These are phyloP conservation scores for Dipodomys merriami DNA, from an alignment of 2,113 vertebrate species.

Conservation along the genomic window DNA sequence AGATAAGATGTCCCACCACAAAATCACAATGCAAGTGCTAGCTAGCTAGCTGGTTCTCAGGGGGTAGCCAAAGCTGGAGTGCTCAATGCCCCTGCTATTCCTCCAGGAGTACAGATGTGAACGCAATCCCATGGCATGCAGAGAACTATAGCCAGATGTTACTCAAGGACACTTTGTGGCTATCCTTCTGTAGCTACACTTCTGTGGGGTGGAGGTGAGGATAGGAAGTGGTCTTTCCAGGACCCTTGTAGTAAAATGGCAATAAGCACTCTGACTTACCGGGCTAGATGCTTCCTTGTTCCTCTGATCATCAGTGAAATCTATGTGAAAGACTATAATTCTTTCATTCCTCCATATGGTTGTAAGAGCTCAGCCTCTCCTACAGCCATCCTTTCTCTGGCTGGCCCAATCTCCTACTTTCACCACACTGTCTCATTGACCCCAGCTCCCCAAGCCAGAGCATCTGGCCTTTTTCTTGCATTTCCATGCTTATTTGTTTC, in stretches of 20 bases:
- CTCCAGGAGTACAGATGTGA: neutral
- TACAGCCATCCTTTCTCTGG: neutral
- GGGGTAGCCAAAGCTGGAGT: neutral
- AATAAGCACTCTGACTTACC: no score
- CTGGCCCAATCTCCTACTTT: neutral
- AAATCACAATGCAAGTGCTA: neutral
- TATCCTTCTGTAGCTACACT: no score
- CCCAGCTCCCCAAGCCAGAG: neutral
- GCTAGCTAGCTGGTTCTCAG: neutral
- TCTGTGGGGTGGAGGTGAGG: no score
- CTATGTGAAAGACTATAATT: neutral
- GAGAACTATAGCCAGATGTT: no score
- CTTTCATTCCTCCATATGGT: neutral
- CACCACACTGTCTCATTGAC: neutral
- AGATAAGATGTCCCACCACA: neutral
- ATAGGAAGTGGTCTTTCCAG: neutral
- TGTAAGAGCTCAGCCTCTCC: neutral
- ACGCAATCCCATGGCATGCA: no score
- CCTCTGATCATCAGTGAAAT: neutral
- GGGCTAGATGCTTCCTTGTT: neutral
- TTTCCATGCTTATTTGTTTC: neutral
- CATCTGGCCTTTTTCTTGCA: neutral
- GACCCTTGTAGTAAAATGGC: neutral
- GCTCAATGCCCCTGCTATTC: neutral
- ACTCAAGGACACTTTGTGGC: no score